Conservation (phyloP, 1,140 invertebrate species). For the Reticulitermes speratus region DNA sequence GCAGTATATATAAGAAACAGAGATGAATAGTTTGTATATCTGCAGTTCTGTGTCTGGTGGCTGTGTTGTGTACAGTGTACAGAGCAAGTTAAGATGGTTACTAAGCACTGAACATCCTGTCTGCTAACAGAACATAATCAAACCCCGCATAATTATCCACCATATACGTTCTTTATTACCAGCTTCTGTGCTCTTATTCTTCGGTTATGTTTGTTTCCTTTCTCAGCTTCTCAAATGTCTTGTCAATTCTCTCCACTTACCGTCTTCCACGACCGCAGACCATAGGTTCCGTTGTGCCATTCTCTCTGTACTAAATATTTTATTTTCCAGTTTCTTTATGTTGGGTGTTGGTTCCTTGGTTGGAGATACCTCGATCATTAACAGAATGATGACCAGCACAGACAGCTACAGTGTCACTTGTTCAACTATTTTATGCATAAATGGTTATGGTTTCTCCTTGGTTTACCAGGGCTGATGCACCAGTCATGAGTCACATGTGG, state of each 20-base stretch:
- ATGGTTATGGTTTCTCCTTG: constrained; percentile 41
- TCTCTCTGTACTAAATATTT: not conserved
- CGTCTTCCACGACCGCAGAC: not conserved
- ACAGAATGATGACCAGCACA: not conserved
- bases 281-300: not conserved
- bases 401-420: not conserved
- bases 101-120: not conserved
- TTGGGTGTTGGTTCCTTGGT: not conserved
- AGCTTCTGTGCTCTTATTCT: too few species aligned
- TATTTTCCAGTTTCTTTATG: not conserved
- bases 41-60: too few species aligned
- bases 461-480: constrained; percentile 88
- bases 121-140: not conserved
- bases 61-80: too few species aligned
- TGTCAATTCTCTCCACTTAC: too few species aligned
- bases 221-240: too few species aligned
- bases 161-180: too few species aligned
- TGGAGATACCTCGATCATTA: not conserved
- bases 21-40: too few species aligned
- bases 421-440: constrained; percentile 34
- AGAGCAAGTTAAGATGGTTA: too few species aligned
- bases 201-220: not conserved
- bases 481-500: constrained; percentile 92
- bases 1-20: too few species aligned
- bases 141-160: not conserved